Evolutionary conservation across 2,888 invertebrate genomes (phyloP).

Genomic region (Caradrina clavipalpis): DNA sequence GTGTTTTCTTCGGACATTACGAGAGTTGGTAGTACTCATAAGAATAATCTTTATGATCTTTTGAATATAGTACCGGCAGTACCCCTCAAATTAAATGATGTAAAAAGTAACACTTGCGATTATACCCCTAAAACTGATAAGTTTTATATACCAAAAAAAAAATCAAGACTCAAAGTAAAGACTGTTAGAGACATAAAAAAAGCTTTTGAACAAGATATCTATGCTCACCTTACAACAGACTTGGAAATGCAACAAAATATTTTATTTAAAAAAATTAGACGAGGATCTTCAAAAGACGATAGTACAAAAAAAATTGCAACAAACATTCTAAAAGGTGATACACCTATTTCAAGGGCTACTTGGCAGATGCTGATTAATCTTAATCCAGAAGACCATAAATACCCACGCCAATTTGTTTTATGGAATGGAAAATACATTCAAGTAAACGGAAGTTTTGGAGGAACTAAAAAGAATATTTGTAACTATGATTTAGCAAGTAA

Average conservation of each 20-base stretch:
- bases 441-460: constrained; percentile 83
- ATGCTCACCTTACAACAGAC: constrained; percentile 72
- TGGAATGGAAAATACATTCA: constrained; percentile 81
- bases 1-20: constrained; percentile 81
- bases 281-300: constrained; percentile 76
- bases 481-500: constrained; percentile 73
- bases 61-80: constrained; percentile 72
- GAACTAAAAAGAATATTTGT: constrained; percentile 79
- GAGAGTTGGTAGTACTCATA: constrained; percentile 67
- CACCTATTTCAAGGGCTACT: constrained; percentile 79
- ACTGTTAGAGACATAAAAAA: constrained; percentile 83
- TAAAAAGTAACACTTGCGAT: constrained; percentile 66
- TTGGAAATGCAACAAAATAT: constrained; percentile 79
- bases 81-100: constrained; percentile 66
- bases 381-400: constrained; percentile 76
- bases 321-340: constrained; percentile 76
- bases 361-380: constrained; percentile 87
- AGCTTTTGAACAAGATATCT: constrained; percentile 81
- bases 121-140: constrained; percentile 80
- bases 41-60: constrained; percentile 79
- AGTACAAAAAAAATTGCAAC: constrained; percentile 78
- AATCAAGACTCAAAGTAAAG: constrained; percentile 79
- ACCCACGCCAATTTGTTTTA: constrained; percentile 79
- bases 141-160: constrained; percentile 80
- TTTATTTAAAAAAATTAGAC: constrained; percentile 81